A percentile compares a stretch with the other conserved stretches of the same genome.
These are phyloP conservation scores for Lithodes maja DNA, from an alignment of 2,888 invertebrate species.

Conservation along the genomic window DNA sequence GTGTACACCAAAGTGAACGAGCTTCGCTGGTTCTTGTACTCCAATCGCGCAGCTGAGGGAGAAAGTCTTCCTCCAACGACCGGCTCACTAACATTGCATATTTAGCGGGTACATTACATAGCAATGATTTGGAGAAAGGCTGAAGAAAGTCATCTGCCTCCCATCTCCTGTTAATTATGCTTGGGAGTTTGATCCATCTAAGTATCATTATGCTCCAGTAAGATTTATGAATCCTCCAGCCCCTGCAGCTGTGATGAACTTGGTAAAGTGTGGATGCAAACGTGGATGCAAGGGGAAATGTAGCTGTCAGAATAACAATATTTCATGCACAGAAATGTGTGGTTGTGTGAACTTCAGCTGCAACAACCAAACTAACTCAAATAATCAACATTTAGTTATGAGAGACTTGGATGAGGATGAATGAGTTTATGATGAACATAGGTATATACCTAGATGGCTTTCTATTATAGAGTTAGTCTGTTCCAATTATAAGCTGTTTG, in stretches of 20 bases:
- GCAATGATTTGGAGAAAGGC: slow-evolving; percentile 32
- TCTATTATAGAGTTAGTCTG: no score
- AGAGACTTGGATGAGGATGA: no score
- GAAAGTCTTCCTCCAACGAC: background rate
- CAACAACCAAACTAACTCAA: background rate
- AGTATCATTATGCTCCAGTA: background rate
- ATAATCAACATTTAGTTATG: background rate
- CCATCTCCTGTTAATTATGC: slow-evolving; percentile 25
- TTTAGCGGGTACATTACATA: slow-evolving; percentile 5
- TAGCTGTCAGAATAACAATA: slow-evolving; percentile 27
- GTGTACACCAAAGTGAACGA: slow-evolving; percentile 14
- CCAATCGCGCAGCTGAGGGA: background rate
- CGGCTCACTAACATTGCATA: background rate
- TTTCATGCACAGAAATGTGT: slow-evolving; percentile 30
- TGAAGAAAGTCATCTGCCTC: background rate
- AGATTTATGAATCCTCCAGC: slow-evolving; percentile 31
- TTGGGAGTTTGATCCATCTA: slow-evolving; percentile 15
- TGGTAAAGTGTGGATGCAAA: slow-evolving; percentile 8
- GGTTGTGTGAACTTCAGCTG: slow-evolving; percentile 10
- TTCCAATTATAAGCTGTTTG: no score
- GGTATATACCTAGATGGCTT: no score
- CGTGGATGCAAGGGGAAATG: background rate
- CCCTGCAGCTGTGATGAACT: slow-evolving; percentile 17
- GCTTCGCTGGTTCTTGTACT: background rate
- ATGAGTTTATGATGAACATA: no score